Conservation (phyloP, 2,888 invertebrate species). For the Vandiemenella viatica region DNA sequence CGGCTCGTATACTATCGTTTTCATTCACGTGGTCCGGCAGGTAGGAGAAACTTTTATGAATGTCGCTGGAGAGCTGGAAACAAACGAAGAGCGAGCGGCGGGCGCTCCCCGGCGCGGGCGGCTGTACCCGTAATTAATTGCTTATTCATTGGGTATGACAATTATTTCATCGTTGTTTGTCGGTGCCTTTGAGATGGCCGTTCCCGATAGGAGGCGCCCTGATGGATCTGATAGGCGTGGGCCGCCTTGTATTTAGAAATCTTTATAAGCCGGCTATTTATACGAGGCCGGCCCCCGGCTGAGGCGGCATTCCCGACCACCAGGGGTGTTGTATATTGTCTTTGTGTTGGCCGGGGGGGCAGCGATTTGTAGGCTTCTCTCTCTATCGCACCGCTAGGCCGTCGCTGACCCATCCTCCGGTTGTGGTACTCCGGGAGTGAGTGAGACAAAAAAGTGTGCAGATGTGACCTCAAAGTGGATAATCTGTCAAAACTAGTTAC, state of each 20-base stretch:
- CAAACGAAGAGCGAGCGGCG: no score
- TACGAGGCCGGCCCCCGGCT: background rate
- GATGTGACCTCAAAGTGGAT: no score
- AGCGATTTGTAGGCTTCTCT: constrained; percentile 5
- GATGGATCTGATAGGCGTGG: background rate
- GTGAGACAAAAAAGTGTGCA: background rate
- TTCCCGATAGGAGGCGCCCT: background rate
- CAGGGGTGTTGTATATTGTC: constrained; percentile 12
- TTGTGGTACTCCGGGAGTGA: no score
- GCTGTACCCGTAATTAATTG: constrained; percentile 8
- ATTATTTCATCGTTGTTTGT: constrained; percentile 6
- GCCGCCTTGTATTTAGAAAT: background rate
- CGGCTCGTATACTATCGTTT: background rate
- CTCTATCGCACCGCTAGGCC: no score
- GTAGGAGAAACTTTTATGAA: background rate
- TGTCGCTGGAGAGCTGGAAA: no score
- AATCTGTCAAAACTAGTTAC: no score
- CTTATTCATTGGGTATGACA: constrained; percentile 12
- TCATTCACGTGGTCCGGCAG: background rate
- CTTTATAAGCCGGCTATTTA: background rate
- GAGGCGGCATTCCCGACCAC: constrained; percentile 4
- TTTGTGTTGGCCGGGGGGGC: constrained; percentile 4
- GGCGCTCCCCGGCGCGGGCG: background rate
- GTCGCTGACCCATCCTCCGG: no score
- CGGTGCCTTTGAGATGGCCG: background rate